Percentiles rank a stretch among this genome's conserved stretches.
phyloP scores from a whole-genome alignment of 2,113 vertebrate genomes.

The Coptodon bakossiorum region DNA sequence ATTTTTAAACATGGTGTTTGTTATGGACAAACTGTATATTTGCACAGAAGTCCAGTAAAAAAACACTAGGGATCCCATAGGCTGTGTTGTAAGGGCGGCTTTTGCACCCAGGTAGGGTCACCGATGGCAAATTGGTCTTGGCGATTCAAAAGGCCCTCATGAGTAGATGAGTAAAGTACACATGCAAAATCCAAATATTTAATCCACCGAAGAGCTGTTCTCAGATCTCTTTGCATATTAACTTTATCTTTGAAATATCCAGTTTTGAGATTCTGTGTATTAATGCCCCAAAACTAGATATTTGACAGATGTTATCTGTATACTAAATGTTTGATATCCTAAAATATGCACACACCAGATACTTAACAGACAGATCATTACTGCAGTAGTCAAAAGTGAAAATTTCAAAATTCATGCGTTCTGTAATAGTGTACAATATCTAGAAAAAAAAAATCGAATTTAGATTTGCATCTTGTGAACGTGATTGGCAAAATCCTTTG shows the following conservation, averaged over 20 bases:
- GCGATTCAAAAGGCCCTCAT: not conserved
- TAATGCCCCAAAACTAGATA: not conserved
- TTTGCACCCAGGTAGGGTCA: not conserved
- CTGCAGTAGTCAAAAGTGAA: not conserved
- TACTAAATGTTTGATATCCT: not conserved
- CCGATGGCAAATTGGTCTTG: not conserved
- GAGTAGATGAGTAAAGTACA: not conserved
- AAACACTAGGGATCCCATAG: not conserved
- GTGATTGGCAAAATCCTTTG: fast-evolving
- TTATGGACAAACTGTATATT: not conserved
- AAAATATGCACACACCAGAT: not conserved
- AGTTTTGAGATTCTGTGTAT: not conserved
- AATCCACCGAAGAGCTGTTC: not conserved
- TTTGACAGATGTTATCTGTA: not conserved
- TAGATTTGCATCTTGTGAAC: not conserved
- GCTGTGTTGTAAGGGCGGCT: not conserved
- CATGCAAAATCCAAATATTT: not conserved
- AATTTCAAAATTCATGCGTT: fast-evolving
- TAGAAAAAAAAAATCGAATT: not conserved
- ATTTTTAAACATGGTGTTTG: not conserved
- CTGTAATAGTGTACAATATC: not conserved
- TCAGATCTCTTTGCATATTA: not conserved
- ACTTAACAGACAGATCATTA: not conserved
- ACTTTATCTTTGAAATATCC: not conserved
- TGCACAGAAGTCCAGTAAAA: not conserved